These are phyloP conservation scores for Nycticorax nycticorax DNA, from an alignment of 2,113 vertebrate species.

Conservation along the genomic window DNA sequence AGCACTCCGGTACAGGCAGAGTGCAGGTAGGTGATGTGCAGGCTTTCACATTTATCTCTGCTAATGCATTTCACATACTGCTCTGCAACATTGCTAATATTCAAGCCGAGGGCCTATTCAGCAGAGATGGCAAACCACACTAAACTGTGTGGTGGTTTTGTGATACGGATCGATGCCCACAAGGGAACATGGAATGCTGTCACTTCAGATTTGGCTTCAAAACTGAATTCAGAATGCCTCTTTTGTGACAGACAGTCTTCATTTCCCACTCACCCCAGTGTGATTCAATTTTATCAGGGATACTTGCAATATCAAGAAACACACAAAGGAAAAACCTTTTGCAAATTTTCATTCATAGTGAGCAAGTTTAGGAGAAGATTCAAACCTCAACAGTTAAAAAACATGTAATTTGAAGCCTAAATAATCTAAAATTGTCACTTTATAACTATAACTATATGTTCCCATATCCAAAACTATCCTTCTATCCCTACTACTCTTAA, in stretches of 20 bases:
- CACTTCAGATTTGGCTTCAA: not conserved
- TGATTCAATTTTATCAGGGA: not conserved
- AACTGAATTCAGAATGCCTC: not conserved
- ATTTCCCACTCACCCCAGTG: not conserved
- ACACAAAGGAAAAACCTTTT: not conserved
- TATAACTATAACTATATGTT: fast-evolving
- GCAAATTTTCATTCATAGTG: not conserved
- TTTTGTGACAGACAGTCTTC: not conserved
- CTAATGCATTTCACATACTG: not conserved
- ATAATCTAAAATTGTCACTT: not conserved
- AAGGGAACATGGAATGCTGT: fast-evolving
- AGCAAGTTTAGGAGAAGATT: not conserved
- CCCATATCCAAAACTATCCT: not conserved
- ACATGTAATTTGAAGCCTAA: not conserved
- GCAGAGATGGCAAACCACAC: not conserved
- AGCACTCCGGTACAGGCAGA: not conserved
- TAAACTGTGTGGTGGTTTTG: not conserved
- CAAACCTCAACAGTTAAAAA: not conserved
- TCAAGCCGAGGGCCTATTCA: not conserved
- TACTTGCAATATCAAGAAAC: not conserved
- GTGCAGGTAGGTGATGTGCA: not conserved
- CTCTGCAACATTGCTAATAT: not conserved
- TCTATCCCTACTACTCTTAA: not conserved
- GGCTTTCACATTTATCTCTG: not conserved
- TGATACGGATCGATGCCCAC: not conserved